Conservation (phyloP, 2,888 invertebrate genomes). For the Autographa pulchrina region DNA sequence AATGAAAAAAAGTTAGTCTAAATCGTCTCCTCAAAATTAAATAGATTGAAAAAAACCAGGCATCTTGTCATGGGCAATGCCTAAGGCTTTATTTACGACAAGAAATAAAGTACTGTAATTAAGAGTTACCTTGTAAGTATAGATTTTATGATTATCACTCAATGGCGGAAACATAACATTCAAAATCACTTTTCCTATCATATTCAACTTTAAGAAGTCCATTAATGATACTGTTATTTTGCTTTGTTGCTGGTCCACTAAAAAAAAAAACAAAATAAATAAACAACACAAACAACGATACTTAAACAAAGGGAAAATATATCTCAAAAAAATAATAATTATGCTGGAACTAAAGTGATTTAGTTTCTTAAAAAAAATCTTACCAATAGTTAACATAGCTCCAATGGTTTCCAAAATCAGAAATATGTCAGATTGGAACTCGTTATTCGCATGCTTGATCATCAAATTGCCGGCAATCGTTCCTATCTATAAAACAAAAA, state of each 20-base stretch:
- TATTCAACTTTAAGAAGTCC: slow-evolving; percentile 72
- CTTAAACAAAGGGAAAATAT: not conserved
- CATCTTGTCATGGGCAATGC: too few species aligned
- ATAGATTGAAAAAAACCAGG: too few species aligned
- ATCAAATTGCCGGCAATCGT: slow-evolving; percentile 92
- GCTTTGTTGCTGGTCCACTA: not conserved
- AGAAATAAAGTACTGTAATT: too few species aligned
- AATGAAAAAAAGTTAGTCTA: too few species aligned
- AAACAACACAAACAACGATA: too few species aligned
- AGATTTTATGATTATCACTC: slow-evolving; percentile 81
- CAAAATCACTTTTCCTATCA: slow-evolving; percentile 62
- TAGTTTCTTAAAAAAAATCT: slow-evolving; percentile 21
- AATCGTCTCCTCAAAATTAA: too few species aligned
- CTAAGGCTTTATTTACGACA: too few species aligned
- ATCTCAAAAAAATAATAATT: not conserved
- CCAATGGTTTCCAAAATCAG: slow-evolving; percentile 80
- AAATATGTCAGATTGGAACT: slow-evolving; percentile 92
- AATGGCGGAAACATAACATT: slow-evolving; percentile 79
- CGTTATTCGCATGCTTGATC: slow-evolving; percentile 90
- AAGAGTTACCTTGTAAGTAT: slow-evolving; percentile 88
- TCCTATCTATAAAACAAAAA: slow-evolving; percentile 83
- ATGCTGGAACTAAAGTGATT: too few species aligned
- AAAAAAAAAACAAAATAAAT: not conserved
- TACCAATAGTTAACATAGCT: slow-evolving; percentile 69
- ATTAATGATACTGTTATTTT: slow-evolving; percentile 67